Evolutionary conservation across 2,113 vertebrate species (phyloP), one percentile per base, ranked within the genome.

Genomic region (Shinisaurus crocodilurus): DNA sequence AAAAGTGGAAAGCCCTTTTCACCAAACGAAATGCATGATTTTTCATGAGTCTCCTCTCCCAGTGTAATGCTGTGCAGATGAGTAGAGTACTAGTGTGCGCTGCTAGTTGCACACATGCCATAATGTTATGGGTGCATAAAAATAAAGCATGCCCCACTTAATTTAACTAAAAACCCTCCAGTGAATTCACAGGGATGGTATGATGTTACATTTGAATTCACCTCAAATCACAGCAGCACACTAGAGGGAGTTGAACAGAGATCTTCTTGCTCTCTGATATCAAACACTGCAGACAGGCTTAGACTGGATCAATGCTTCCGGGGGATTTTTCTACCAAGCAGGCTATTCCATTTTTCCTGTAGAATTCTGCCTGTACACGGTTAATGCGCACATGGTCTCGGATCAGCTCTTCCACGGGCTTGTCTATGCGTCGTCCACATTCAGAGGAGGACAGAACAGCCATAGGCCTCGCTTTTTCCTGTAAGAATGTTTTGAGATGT

Each of bases 381-480:
- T 92, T 87, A 77, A 92, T 89, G 0, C 86, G 95, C 8, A 29
- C 65, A 0, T 96, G 65, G 7, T 93, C 97, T 27, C 90, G 57
- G 40, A 63, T 90, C 0, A 82, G 54, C 10, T 94, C 85, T n/a
- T 97, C 97, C 18, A 95, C 5, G 0, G 95, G 95, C 87, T 96
- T 90, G 6, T 93, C 29, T 70, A 94, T 37, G 2, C 45, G 95
- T 75, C 90, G 95, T 65, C 97, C 97, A 0, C 97, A 97, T 63
- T 94, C 90, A 0, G 97, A 97, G 9, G 97, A 97, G 7, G 93
- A 91, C 89, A 95, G 54, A 91, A 97, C 91, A 0, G 95, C 81
- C 0, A 96, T 88, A 0, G 93, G 16, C 94, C 97, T 95, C 84
- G 92, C 91, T 77, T 65, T 91, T 88, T 98, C 97, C 97, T 98